Base-by-base conservation (phyloP, 2,797 vertebrate species). In the Lates japonicus region DNA sequence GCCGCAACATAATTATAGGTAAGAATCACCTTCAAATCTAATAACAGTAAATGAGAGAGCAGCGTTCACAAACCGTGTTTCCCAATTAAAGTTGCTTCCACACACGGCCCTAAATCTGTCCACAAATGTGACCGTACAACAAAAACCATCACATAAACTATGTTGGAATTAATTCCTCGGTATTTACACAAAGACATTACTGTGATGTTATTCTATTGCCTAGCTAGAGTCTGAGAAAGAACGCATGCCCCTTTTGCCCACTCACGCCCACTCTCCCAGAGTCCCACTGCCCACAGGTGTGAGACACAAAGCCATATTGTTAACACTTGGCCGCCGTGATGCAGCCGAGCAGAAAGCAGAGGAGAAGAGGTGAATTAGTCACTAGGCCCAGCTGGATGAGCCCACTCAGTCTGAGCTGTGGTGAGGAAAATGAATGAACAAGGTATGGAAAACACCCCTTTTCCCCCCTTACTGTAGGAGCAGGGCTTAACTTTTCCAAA, bases 291-390 rank as follows among this genome's bases (percentile, higher is more conserved):
- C 88, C 90, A 91, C 91, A 90, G 89, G 86, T 84, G 88, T 87
- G 84, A 85, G 71, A 76, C 85, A 93, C 82, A 92, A 92, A 93
- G 86, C 70, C 82, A 82, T 82, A 88, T 84, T 93, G 91, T 92
- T 88, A 85, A 86, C 82, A 76, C 67, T 79, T 81, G 81, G 85
- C 81, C 14, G 49, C 80, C 48, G 78, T 63, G 78, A 83, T 60
- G n/a, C 70, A 64, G 68, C 67, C 16, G 42, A 76, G 72, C 70
- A 83, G 59, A 70, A 72, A 78, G 78, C 65, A 46, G 74, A 61
- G 39, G 65, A 86, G 78, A 71, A 37, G 73, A 86, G 71, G 78
- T 80, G 74, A 81, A 73, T 89, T 83, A 88, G 85, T 92, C 82
- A 85, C 74, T 41, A 31, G 74, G 62, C 39, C 65, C 85, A 82